Conservation (phyloP, 2,113 vertebrate species). For the Narcine bancroftii region DNA sequence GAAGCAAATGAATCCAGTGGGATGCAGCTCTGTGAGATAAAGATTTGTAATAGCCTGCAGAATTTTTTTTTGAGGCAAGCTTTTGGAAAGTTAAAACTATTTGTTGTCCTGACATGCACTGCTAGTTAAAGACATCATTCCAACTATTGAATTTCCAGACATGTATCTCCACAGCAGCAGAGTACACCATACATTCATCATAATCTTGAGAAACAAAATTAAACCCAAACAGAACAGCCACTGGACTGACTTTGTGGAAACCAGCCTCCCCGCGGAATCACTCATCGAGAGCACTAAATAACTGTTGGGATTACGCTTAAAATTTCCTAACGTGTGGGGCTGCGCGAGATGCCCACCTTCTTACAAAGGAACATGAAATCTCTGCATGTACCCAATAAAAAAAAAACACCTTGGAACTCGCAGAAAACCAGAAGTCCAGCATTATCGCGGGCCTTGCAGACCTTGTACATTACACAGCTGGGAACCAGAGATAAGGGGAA, state of each 20-base stretch:
- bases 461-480: conserved; percentile 24
- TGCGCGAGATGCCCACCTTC: neutral
- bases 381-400: neutral
- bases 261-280: neutral
- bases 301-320: neutral
- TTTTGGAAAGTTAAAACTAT: no score
- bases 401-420: neutral
- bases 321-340: neutral
- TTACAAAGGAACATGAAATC: neutral
- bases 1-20: no score
- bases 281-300: no score
- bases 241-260: neutral
- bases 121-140: no score
- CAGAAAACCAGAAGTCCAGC: neutral
- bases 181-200: neutral
- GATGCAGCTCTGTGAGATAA: no score
- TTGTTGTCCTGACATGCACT: no score
- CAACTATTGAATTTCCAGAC: no score
- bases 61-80: no score
- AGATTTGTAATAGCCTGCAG: no score
- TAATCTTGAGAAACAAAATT: neutral
- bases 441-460: neutral
- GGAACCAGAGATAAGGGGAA: conserved; percentile 1
- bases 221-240: neutral
- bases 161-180: neutral